Percentiles rank a stretch among this genome's conserved stretches.
These are phyloP conservation scores for Chionis minor DNA, from an alignment of 2,113 vertebrate species.

Conservation along the genomic window DNA sequence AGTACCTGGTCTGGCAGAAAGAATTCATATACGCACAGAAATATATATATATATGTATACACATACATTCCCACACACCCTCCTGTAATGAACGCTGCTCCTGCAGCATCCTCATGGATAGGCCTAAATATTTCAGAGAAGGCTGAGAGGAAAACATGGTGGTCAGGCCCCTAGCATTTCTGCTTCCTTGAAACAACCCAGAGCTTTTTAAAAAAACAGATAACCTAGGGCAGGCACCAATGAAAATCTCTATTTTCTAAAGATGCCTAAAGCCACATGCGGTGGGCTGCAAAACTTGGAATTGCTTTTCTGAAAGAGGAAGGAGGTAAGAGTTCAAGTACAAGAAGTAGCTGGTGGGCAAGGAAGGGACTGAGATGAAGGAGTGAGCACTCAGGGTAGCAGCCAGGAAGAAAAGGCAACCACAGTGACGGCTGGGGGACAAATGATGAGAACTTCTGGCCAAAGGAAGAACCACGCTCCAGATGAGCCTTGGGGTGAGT, in stretches of 20 bases:
- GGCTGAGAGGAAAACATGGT: background rate
- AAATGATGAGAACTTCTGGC: background rate
- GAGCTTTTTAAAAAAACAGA: background rate
- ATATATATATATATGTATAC: background rate
- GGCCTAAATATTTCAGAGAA: background rate
- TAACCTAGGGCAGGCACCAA: background rate
- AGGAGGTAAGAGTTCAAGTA: background rate
- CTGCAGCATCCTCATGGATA: background rate
- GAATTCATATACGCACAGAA: background rate
- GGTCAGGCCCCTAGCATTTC: background rate
- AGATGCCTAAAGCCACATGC: background rate
- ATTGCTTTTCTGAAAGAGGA: background rate
- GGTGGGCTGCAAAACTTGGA: background rate
- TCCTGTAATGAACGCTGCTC: background rate
- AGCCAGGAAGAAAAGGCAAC: background rate
- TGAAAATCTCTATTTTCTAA: background rate
- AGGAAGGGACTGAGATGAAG: background rate
- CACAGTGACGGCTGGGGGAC: background rate
- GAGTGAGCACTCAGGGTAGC: fast-evolving
- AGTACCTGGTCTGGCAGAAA: background rate
- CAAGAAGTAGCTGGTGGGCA: background rate
- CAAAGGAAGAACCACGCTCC: background rate
- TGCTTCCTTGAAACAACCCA: background rate
- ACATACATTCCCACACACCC: fast-evolving
- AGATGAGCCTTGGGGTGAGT: background rate